Evolutionary conservation across 2,113 vertebrate genomes (phyloP), one percentile per base, ranked within the genome.

Genomic region (Natator depressus): DNA sequence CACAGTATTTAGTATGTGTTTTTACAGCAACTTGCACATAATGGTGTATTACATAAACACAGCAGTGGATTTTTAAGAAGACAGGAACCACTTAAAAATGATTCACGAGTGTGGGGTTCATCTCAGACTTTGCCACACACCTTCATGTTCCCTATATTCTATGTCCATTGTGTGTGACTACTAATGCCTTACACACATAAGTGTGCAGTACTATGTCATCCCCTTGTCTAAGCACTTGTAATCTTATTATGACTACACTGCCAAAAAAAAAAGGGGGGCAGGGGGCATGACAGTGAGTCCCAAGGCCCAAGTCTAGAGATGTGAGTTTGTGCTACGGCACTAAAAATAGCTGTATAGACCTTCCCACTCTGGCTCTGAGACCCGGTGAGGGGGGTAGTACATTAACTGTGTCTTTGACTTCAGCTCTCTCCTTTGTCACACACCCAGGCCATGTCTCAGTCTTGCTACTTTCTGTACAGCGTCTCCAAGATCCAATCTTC

Each of bases 101-200:
- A 57, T 81, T 13, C 22, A 4, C 12, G 7, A 88, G 29, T 79
- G 47, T 86, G 54, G 57, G 4, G 38, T 8, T 38, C 1, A 2
- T 84, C 38, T 62, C 50, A 55, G 54, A 78, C 9, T 51, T 91
- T 10, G 35, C 62, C 14, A 47, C 24, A 88, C 85, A 53, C 50
- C 3, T 27, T 59, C 93, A 49, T 19, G 1, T 8, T 91, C 91
- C 57, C 27, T 62, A 62, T 27, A 62, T 59, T 79, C 54, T 29
- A 87, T 75, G 35, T 51, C 50, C 3, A 5, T 29, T n/a, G 13
- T 7, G 11, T 1, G 1, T 2, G 1, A 49, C 57, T 3, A 13
- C 50, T 50, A 25, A 2, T 24, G 65, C 19, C n/a, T 75, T 42
- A 75, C 19, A 75, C 16, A 19, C 35, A 69, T 69, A 17, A 35